phyloP scores from a whole-genome alignment of 1,140 invertebrate genomes.

The Cardiocondyla obscurior region DNA sequence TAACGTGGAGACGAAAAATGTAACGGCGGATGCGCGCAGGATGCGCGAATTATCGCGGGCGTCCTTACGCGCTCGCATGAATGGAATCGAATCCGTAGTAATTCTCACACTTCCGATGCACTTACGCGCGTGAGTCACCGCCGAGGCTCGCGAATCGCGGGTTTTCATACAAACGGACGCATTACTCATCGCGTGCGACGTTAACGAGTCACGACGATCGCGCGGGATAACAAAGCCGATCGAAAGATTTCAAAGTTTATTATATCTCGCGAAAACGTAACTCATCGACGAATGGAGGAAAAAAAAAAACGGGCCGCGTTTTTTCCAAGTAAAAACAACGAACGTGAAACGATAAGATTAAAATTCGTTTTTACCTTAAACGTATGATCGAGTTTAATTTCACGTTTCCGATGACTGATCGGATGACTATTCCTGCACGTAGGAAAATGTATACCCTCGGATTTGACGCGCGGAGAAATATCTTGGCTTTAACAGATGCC shows the following conservation, averaged over 20 bases:
- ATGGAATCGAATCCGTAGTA: constrained; percentile 46
- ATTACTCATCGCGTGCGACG: background rate
- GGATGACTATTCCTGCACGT: no score
- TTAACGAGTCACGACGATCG: background rate
- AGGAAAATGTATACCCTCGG: no score
- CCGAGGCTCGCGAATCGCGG: background rate
- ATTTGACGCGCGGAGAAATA: no score
- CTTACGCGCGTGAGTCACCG: constrained; percentile 21
- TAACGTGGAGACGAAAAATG: background rate
- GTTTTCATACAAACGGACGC: constrained; percentile 11
- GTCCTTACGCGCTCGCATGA: constrained; percentile 9
- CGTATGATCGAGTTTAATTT: no score
- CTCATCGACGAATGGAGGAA: no score
- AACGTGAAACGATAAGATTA: no score
- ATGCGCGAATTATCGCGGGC: background rate
- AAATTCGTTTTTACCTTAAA: no score
- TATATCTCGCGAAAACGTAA: background rate
- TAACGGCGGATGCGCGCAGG: constrained; percentile 20
- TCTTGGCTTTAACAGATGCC: background rate
- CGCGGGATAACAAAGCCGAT: background rate
- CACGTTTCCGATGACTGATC: no score
- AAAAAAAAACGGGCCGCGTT: no score
- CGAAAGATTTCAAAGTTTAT: constrained; percentile 1
- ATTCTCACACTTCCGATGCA: constrained; percentile 27
- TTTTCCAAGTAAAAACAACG: no score